Base-by-base conservation (phyloP, 37 sponge, comb jelly and placozoan species). In the Haliclona indistincta region DNA sequence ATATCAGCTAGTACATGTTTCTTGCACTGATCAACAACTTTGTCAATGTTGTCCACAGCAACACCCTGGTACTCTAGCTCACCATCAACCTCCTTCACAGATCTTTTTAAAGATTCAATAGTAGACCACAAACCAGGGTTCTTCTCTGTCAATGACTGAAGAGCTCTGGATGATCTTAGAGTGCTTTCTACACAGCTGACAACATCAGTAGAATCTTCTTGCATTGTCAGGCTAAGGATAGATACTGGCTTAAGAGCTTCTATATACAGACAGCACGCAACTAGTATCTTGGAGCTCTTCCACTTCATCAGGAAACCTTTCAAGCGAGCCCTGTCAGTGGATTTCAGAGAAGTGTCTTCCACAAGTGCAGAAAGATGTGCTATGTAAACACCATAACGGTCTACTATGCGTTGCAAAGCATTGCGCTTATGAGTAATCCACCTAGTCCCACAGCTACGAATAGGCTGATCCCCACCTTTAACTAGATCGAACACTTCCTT, bases 371-470 rank as follows among this genome's bases (percentile, higher is more conserved):
- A 22, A 4, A 86, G 75, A 52, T 79, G 79, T 13, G 34, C 39
- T 11, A 71, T 44, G 66, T 80, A 86, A 0, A 76, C 87, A 28
- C 87, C 87, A 74, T 41, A 86, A 1, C 81, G 70, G 66, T 86
- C 87, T 54, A 86, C 68, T 3, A 86, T 47, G 7, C 81, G 69
- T 56, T 78, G 81, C 36, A 86, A 23, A 6, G 81, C 81, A 56
- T 75, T 74, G 0, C 76, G 71, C 65, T 86, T 79, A 53, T 80
- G 75, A 6, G 17, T 75, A 35, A 86, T 86, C 87, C 87, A 80
- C 4, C 81, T 68, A 0, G 65, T 43, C 17, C 87, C 87, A 29
- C 67, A 61, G 10, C 40, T 67, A 5, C 71, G 72, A 51, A 86
- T 60, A 20, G 87, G 87, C 1, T 25, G 4, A 68, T 70, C 43